These are phyloP conservation scores for Zoanthus sansibaricus DNA, from an alignment of 92 coral and sea anemone genomes.

Conservation along the genomic window DNA sequence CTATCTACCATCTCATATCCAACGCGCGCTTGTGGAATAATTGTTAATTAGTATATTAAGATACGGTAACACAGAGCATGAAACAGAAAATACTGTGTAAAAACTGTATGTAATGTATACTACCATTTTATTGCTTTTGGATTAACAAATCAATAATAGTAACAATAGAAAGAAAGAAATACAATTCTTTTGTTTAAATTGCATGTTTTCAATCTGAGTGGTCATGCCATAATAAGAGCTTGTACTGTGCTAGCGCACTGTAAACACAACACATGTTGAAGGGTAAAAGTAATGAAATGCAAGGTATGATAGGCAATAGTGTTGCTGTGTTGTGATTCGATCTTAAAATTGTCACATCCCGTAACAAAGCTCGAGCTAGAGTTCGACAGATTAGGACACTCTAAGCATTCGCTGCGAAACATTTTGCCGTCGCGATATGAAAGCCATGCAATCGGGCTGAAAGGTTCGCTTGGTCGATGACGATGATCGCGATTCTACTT, in stretches of 20 bases:
- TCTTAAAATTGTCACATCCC: constrained; percentile 36
- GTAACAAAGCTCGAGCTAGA: constrained; percentile 37
- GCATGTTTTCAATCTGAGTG: constrained; percentile 21
- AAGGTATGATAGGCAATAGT: background rate
- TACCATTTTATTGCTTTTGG: constrained; percentile 18
- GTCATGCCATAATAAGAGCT: constrained; percentile 10
- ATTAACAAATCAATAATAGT: constrained; percentile 12
- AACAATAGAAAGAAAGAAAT: constrained; percentile 13
- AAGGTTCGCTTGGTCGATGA: constrained; percentile 28
- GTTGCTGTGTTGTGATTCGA: constrained; percentile 12
- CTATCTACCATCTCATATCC: too few species aligned
- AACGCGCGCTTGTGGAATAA: too few species aligned
- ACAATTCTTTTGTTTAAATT: constrained; percentile 25
- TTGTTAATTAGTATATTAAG: too few species aligned
- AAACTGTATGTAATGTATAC: constrained; percentile 4
- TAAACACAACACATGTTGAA: constrained; percentile 10
- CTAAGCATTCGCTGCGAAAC: constrained; percentile 9
- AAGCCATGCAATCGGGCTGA: constrained; percentile 28
- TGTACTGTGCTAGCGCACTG: constrained; percentile 21
- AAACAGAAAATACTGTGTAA: constrained; percentile 8
- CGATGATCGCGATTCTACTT: constrained; percentile 12
- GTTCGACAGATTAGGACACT: constrained; percentile 36
- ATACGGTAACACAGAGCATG: constrained; percentile 15
- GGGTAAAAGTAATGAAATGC: background rate
- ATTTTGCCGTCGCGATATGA: constrained; percentile 17